Evolutionary conservation across 1,140 invertebrate genomes (phyloP).

Genomic region (Tribolium madens): DNA sequence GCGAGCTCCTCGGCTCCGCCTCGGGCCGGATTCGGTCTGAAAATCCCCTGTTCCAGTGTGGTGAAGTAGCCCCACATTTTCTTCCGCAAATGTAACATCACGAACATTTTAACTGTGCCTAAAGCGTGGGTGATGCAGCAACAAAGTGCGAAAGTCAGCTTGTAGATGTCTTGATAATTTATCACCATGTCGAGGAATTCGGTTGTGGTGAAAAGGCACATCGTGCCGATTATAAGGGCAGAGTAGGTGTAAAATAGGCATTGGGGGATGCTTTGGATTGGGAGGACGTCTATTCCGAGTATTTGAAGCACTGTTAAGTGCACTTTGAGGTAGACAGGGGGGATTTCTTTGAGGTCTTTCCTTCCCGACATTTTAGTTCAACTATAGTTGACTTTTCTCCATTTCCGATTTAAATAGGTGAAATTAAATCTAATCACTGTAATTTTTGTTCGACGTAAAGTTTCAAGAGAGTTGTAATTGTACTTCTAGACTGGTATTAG

Average conservation of each 20-base stretch:
- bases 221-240: neutral
- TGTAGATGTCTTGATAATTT: constrained; percentile 32
- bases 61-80: constrained; percentile 21
- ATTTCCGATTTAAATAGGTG: too few relatives aligned
- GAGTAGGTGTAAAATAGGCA: neutral
- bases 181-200: neutral
- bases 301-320: neutral
- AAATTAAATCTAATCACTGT: neutral
- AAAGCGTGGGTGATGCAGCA: constrained; percentile 35
- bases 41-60: constrained; percentile 31
- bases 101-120: constrained; percentile 26
- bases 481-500: neutral
- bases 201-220: neutral
- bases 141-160: constrained; percentile 22
- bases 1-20: constrained; percentile 33
- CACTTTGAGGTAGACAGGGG: constrained; percentile 11
- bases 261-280: neutral
- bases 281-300: constrained; percentile 14
- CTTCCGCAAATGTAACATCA: neutral
- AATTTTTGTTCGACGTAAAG: neutral
- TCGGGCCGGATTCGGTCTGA: constrained; percentile 29
- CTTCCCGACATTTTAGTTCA: neutral
- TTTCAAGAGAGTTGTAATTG: neutral
- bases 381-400: neutral
- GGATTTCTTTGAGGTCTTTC: constrained; percentile 13